phyloP scores from a whole-genome alignment of 2,888 invertebrate genomes.

The Amaurobius ferox region DNA sequence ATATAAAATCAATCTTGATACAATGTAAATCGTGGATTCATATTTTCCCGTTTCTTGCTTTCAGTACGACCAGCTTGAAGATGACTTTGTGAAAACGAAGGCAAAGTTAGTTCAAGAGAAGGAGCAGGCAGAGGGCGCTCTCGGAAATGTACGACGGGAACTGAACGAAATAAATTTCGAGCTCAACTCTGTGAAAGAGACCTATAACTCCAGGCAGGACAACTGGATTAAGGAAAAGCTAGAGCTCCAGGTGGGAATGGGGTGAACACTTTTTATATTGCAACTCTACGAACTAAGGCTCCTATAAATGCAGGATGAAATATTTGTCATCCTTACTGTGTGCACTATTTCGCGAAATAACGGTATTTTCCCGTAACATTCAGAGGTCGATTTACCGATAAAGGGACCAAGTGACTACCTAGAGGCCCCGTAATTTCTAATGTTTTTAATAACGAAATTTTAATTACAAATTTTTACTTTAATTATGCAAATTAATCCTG shows the following conservation, averaged over 20 bases:
- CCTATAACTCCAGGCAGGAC: constrained; percentile 83
- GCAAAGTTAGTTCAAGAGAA: constrained; percentile 89
- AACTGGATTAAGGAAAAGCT: constrained; percentile 86
- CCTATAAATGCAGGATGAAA: neutral
- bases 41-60: too few species aligned
- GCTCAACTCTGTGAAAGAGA: constrained; percentile 83
- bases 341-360: too few species aligned
- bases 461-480: too few species aligned
- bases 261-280: neutral
- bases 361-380: too few species aligned
- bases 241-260: constrained; percentile 82
- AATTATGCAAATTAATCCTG: too few species aligned
- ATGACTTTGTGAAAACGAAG: constrained; percentile 90
- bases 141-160: constrained; percentile 82
- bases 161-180: constrained; percentile 82
- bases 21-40: too few species aligned
- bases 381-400: too few species aligned
- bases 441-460: too few species aligned
- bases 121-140: constrained; percentile 85
- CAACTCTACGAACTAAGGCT: neutral
- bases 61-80: constrained; percentile 88
- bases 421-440: too few species aligned
- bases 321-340: neutral
- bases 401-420: too few species aligned
- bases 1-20: too few species aligned